A percentile compares a stretch with the other conserved stretches of the same genome.
phyloP scores from a whole-genome alignment of 2,888 invertebrate species.

The Hydraecia micacea region DNA sequence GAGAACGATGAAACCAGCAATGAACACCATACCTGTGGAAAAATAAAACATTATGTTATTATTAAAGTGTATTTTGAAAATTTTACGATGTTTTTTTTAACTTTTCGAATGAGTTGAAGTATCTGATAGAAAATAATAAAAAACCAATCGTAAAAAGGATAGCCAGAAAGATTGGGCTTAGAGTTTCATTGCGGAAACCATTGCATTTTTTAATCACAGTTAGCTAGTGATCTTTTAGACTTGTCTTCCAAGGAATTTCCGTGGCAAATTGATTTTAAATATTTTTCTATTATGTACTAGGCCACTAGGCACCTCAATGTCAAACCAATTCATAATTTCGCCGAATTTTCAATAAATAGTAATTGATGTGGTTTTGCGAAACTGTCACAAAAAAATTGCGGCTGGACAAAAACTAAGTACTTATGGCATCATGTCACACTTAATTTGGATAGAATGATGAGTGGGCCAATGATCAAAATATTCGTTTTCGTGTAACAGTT shows the following conservation, averaged over 20 bases:
- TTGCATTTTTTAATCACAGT: not conserved
- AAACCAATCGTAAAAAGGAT: not conserved
- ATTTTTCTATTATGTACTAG: constrained; percentile 14
- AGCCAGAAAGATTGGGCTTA: not conserved
- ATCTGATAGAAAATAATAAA: not conserved
- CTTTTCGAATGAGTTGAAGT: not conserved
- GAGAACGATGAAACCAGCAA: constrained; percentile 95
- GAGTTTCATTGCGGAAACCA: not conserved
- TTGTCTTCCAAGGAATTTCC: not conserved
- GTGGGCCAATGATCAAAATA: constrained; percentile 50
- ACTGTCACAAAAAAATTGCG: constrained; percentile 33
- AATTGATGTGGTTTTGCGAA: constrained; percentile 51
- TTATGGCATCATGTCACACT: constrained; percentile 40
- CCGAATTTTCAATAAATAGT: constrained; percentile 36
- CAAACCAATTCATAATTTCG: constrained; percentile 46
- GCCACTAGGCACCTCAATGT: constrained; percentile 27
- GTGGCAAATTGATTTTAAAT: not conserved
- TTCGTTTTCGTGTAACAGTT: constrained; percentile 27
- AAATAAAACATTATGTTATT: constrained; percentile 30
- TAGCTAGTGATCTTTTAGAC: not conserved
- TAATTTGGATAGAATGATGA: constrained; percentile 55
- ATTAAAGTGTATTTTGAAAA: not conserved
- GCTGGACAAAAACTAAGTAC: constrained; percentile 54
- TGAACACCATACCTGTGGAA: constrained; percentile 94
- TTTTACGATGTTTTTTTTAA: too few species aligned